Base-by-base conservation (phyloP, 2,797 vertebrate genomes). In the Anguilla marmorata region DNA sequence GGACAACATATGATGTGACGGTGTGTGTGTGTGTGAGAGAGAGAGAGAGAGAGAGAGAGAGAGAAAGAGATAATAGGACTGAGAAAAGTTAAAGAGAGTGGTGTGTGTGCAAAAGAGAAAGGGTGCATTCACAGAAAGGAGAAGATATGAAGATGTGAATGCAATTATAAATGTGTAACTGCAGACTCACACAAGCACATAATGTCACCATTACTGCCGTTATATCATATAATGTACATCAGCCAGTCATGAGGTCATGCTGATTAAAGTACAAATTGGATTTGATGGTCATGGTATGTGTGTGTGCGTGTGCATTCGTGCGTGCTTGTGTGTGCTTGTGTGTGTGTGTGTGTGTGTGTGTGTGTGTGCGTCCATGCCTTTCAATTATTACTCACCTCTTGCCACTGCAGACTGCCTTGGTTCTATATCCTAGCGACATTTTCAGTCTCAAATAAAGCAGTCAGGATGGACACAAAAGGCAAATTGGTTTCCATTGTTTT, bases 401-500 rank as follows among this genome's bases (percentile, higher is more conserved):
- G 33, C 0, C 87, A 87, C 56, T 84, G 91, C 92, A 91, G 91
- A 90, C 89, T 11, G 87, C 24, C 66, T 45, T 3, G 58, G 90
- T 54, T 24, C 86, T 88, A 8, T 86, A 85, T 89, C 90, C 90
- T 90, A 90, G 91, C 92, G 91, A 90, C 91, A 2, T 91, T 89
- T 91, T 92, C 90, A 85, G n/a, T 82, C 50, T 88, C 84, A 52
- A 92, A 89, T 87, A 63, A 85, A 0, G 89, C 85, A 91, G 91
- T 91, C 30, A 84, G 54, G 30, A 92, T 92, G 91, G 91, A 92
- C 91, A 85, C 87, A 69, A 89, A 33, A 82, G 37, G 11, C 24
- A 41, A 85, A 48, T 21, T 85, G 69, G 27, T 56, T 69, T 63
- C 72, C 24, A 33, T 58, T 88, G 80, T 92, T 89, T 91, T 92